Evolutionary conservation across 2,113 vertebrate genomes (phyloP).

Genomic region (Chelonoidis abingdonii): DNA sequence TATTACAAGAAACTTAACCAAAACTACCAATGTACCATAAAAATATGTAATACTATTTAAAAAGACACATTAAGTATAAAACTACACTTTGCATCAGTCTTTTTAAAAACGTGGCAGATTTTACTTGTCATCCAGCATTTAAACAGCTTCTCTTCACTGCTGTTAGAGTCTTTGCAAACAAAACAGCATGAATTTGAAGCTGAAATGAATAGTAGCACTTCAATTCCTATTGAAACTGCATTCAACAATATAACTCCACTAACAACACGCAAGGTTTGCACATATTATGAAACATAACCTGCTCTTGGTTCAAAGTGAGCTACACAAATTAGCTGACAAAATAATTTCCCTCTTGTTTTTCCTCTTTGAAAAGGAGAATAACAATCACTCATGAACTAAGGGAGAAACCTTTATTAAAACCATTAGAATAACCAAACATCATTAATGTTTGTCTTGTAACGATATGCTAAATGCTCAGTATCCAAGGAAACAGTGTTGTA

Average conservation of each 20-base stretch:
- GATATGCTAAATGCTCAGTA: constrained; percentile 51
- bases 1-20: constrained; percentile 64
- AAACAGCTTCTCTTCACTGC: constrained; percentile 67
- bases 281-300: constrained; percentile 45
- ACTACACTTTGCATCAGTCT: not conserved
- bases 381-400: not conserved
- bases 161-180: constrained; percentile 66
- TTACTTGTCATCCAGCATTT: constrained; percentile 68
- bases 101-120: constrained; percentile 59
- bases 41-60: not conserved
- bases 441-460: constrained; percentile 17
- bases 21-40: constrained; percentile 53
- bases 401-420: constrained; percentile 52
- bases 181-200: constrained; percentile 59
- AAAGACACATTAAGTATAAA: not conserved
- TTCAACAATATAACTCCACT: constrained; percentile 52
- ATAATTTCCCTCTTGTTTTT: constrained; percentile 35
- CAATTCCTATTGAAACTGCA: constrained; percentile 61
- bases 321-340: constrained; percentile 56
- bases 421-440: constrained; percentile 44
- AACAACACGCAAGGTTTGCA: constrained; percentile 53
- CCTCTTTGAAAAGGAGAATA: not conserved
- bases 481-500: constrained; percentile 61
- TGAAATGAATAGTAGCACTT: constrained; percentile 64
- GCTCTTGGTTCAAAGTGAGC: constrained; percentile 50